These are phyloP conservation scores for Biston betularia DNA, from an alignment of 2,888 invertebrate genomes.

Conservation along the genomic window DNA sequence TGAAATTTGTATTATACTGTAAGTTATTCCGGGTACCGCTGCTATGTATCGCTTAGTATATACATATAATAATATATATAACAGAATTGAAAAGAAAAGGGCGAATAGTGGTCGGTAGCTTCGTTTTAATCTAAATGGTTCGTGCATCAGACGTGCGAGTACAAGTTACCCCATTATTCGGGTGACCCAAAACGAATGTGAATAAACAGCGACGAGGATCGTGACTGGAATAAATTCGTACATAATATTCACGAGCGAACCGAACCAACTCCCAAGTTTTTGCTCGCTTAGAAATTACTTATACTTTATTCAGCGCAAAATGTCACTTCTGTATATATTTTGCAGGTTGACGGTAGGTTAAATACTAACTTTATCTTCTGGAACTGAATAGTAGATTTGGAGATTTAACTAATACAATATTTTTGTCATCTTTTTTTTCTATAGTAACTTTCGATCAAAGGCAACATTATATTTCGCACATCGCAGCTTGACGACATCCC, in stretches of 20 bases:
- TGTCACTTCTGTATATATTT: conserved; percentile 29
- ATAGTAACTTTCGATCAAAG: too few relatives aligned
- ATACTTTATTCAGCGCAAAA: conserved; percentile 65
- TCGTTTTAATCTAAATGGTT: conserved; percentile 34
- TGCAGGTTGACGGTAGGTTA: conserved; percentile 18
- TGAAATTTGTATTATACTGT: too few relatives aligned
- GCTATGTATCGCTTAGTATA: too few relatives aligned
- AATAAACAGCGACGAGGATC: conserved; percentile 73
- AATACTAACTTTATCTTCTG: conserved; percentile 26
- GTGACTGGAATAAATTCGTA: conserved; percentile 76
- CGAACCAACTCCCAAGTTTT: conserved; percentile 62
- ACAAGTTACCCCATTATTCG: conserved; percentile 73
- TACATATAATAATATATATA: neutral
- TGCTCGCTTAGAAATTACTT: conserved; percentile 63
- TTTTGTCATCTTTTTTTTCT: neutral
- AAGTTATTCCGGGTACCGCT: too few relatives aligned
- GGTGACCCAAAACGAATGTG: conserved; percentile 72
- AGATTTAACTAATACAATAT: neutral
- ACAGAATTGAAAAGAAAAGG: conserved; percentile 1
- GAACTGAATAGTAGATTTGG: neutral
- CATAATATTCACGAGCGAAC: conserved; percentile 60
- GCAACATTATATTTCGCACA: too few relatives aligned
- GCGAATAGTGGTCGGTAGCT: conserved; percentile 3
- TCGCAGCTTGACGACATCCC: too few relatives aligned
- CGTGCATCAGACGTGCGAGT: conserved; percentile 54